Evolutionary conservation across 2,797 vertebrate species (phyloP).

Genomic region (Etheostoma nigrum): DNA sequence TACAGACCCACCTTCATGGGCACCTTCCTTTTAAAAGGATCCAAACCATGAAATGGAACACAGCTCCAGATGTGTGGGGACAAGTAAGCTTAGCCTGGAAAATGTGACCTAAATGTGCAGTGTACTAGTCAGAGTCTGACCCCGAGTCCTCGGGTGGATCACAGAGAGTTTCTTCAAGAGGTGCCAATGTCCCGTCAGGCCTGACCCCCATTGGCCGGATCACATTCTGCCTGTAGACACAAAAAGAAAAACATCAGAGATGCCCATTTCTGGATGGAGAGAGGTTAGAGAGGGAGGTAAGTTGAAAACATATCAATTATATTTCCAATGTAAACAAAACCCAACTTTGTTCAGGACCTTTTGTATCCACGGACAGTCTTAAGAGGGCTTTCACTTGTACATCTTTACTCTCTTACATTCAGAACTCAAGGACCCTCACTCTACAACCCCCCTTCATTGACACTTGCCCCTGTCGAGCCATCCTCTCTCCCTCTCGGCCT

Average conservation of each 20-base stretch:
- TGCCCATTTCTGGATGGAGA: neutral
- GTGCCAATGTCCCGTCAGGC: slow-evolving; percentile 94
- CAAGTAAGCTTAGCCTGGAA: slow-evolving; percentile 67
- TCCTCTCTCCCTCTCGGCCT: slow-evolving; percentile 48
- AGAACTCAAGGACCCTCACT: slow-evolving; percentile 80
- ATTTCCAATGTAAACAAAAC: slow-evolving; percentile 34
- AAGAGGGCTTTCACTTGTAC: slow-evolving; percentile 72
- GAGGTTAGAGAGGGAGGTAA: neutral
- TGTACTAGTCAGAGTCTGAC: slow-evolving; percentile 92
- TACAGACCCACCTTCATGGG: slow-evolving; percentile 18
- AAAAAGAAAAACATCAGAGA: slow-evolving; percentile 42
- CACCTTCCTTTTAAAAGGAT: slow-evolving; percentile 6
- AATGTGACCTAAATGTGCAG: slow-evolving; percentile 39
- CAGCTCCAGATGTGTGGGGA: slow-evolving; percentile 38
- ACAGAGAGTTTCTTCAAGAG: slow-evolving; percentile 91
- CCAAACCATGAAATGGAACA: slow-evolving; percentile 54
- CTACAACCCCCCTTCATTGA: slow-evolving; percentile 49
- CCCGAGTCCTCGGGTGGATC: slow-evolving; percentile 85
- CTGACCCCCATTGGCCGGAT: slow-evolving; percentile 96
- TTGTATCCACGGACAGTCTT: slow-evolving; percentile 52
- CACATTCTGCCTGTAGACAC: slow-evolving; percentile 91
- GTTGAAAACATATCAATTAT: neutral
- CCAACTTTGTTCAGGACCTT: slow-evolving; percentile 50
- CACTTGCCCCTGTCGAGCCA: slow-evolving; percentile 67
- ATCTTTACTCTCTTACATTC: slow-evolving; percentile 72